Evolutionary conservation across 2,888 invertebrate species (phyloP), one percentile per base, ranked within the genome.

Genomic region (Ryuthela nishihirai): DNA sequence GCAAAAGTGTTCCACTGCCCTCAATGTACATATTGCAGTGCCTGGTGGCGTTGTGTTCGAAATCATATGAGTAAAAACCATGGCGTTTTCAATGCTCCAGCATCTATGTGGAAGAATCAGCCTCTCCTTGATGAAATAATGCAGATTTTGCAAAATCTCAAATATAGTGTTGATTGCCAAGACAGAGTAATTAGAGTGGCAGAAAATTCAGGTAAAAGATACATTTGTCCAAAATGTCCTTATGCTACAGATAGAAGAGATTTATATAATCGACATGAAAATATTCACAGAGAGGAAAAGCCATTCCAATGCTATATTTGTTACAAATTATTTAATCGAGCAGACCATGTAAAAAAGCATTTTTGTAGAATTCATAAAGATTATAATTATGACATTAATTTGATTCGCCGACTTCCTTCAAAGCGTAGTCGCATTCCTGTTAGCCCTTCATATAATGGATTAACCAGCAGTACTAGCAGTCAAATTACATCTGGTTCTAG

Each of bases 321-420:
- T 52, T 62, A 58, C 45, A 66, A 66, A 75, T 89, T 91, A 74
- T 93, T 93, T 77, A 93, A 92, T 75, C 81, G 92, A 47, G 92
- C 92, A 36, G 92, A 93, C 75, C 92, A 93, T 73, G 92, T 93
- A 41, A 93, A 93, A 76, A 93, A 93, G 71, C 92, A 93, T 75
- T 93, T 92, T 71, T 78, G 90, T 66, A 80, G 92, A 66, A 92
- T 93, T 88, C 92, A 93, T 72, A 82, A 91, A 39, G 92, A 91
- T 69, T 85, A 89, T 72, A 84, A 85, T 2, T 93, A 92, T 73
- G 91, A 92, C 71, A 69, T 71, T n/a, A 69, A 67, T 42, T 65
- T 68, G 41, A 71, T 71, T 21, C 66, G 71, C 9, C 47, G 68
- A 9, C 63, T 64, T 35, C 66, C 66, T 25, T 58, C 67, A 12